Percentiles rank a stretch among this genome's conserved stretches.
Evolutionary conservation across 2,113 vertebrate genomes (phyloP).

Genomic region (Butastur rufipennis): DNA sequence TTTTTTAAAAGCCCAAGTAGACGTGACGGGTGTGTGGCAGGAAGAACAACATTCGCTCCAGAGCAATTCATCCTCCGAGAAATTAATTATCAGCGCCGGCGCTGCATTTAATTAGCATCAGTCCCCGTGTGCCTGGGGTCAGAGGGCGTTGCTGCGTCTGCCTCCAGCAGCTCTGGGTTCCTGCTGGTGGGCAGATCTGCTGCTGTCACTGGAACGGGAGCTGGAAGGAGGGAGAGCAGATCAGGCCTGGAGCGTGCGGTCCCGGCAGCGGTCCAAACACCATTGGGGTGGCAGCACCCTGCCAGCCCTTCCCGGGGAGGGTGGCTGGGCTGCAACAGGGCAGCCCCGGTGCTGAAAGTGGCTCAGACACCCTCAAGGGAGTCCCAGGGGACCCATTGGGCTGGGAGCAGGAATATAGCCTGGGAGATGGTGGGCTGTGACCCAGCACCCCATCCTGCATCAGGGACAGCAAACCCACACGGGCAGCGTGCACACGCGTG

Average conservation of each 20-base stretch:
- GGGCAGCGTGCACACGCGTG: rapidly evolving
- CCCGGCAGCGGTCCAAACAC: constrained; percentile 17
- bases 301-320: neutral
- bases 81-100: constrained; percentile 34
- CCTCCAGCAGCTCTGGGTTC: neutral
- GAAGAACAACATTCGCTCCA: neutral
- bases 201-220: neutral
- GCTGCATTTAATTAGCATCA: constrained; percentile 25
- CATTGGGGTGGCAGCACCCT: neutral
- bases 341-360: rapidly evolving
- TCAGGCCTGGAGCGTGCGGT: neutral
- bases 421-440: neutral
- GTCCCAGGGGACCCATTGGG: rapidly evolving
- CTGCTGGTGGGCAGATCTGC: neutral
- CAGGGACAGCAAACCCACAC: rapidly evolving
- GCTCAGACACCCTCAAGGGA: neutral
- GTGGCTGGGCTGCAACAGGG: neutral
- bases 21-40: neutral
- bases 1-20: neutral
- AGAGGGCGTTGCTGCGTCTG: neutral
- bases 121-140: neutral
- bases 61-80: constrained; percentile 32
- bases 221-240: neutral
- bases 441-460: neutral
- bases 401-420: neutral